These are phyloP conservation scores for Phyllotis vaccarum DNA, from an alignment of 2,797 vertebrate species.

Conservation along the genomic window DNA sequence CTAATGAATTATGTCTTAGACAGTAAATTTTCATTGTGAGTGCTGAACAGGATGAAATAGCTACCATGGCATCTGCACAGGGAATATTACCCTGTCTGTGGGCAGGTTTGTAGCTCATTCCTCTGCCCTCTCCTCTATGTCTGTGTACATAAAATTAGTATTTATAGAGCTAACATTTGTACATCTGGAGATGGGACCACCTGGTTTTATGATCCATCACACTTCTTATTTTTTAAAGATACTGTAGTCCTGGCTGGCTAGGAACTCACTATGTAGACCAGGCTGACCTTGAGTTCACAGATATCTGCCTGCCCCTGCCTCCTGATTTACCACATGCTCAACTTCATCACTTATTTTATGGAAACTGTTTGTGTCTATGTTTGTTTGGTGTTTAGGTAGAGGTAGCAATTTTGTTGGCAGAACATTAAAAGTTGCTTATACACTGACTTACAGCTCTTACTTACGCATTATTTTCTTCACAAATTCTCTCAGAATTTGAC, in stretches of 20 bases:
- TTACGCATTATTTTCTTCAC: neutral
- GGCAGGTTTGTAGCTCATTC: neutral
- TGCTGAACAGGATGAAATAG: neutral
- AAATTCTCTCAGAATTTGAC: constrained; percentile 24
- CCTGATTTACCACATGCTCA: neutral
- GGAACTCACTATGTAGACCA: neutral
- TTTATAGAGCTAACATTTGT: neutral
- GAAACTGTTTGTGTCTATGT: neutral
- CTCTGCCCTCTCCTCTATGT: constrained; percentile 22
- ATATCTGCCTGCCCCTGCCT: neutral
- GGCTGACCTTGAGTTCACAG: neutral
- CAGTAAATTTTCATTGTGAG: neutral
- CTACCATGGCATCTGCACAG: neutral
- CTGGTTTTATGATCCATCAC: neutral
- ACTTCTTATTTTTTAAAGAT: neutral
- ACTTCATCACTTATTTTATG: neutral
- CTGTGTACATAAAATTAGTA: neutral
- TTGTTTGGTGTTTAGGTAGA: neutral
- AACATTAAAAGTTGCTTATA: neutral
- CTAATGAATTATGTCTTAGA: neutral
- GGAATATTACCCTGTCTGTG: neutral
- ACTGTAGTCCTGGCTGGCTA: neutral
- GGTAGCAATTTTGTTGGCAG: neutral
- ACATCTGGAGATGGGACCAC: neutral
- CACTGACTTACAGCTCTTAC: neutral